Evolutionary conservation across 2,797 vertebrate genomes (phyloP).

Genomic region (Thalassophryne amazonica): DNA sequence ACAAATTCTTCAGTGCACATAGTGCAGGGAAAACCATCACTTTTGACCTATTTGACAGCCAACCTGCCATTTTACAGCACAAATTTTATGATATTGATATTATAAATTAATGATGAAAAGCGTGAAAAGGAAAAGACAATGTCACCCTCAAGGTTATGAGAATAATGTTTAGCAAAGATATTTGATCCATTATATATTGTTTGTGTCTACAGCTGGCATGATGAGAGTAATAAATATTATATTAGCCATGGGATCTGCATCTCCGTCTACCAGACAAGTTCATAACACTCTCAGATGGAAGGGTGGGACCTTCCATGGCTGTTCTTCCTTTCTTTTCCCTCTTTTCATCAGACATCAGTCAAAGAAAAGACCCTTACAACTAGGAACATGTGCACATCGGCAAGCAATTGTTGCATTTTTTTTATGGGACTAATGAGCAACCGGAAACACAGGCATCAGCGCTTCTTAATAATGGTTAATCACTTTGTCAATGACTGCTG

Average conservation of each 20-base stretch:
- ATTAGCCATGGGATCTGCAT: slow-evolving; percentile 62
- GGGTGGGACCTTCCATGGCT: slow-evolving; percentile 65
- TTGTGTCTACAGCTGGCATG: slow-evolving; percentile 69
- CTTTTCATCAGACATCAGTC: slow-evolving; percentile 44
- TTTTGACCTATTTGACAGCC: slow-evolving; percentile 43
- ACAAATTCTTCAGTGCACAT: background rate
- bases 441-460: slow-evolving; percentile 48
- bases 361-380: slow-evolving; percentile 35
- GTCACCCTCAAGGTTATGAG: slow-evolving; percentile 53
- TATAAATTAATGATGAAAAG: slow-evolving; percentile 36
- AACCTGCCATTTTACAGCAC: too few relatives aligned
- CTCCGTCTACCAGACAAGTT: slow-evolving; percentile 70
- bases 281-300: slow-evolving; percentile 73
- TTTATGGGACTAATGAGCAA: slow-evolving; percentile 41
- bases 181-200: slow-evolving; percentile 78
- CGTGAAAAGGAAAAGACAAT: slow-evolving; percentile 39
- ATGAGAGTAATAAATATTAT: slow-evolving; percentile 73
- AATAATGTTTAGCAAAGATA: slow-evolving; percentile 63
- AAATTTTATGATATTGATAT: too few relatives aligned
- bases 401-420: slow-evolving; percentile 50
- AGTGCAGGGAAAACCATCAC: slow-evolving; percentile 32
- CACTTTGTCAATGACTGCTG: slow-evolving; percentile 53
- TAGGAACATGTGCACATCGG: slow-evolving; percentile 29
- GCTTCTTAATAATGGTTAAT: slow-evolving; percentile 54
- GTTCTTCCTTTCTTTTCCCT: slow-evolving; percentile 49